Evolutionary conservation across 1,140 invertebrate species (phyloP), one percentile per base, ranked within the genome.

Genomic region (Heliothis subflexa): DNA sequence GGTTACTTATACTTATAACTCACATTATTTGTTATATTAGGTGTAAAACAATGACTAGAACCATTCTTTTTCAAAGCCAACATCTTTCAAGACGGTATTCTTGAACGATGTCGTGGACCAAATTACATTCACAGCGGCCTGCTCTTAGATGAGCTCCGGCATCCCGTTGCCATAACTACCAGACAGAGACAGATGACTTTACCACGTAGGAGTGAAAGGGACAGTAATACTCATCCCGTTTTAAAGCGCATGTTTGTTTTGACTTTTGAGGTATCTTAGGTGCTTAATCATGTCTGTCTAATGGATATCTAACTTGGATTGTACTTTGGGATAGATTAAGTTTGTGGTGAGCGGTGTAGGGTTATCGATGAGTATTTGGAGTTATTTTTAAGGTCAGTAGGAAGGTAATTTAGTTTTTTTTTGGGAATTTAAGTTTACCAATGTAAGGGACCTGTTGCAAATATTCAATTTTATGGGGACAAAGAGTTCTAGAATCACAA

Each of bases 181-280:
- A 52, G 66, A 70, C 47, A 70, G 66, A 70, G 66, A 70, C 12
- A 70, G 21, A n/a, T 70, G 14, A 70, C 16, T 28, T 21, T 13
- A 25, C 9, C 1, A 52, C 13, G 21, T 52, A n/a, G 25, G 66
- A 70, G 47, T 3, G 7, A 70, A 70, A 14, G 66, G 18, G 47
- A 70, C 13, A 25, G 47, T n/a, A 18, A 52, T 70, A 70, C 11
- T 3, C 47, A 25, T 70, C 47, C 66, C 21, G 47, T 49, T 28
- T 52, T 52, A 28, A 28, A 52, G 47, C 45, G 21, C 61, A 18
- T 62, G 33, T 62, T 62, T 62, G 66, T 50, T 50, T 50, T 70
- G 66, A 70, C 18, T 50, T 50, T 50, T 70, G 66, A 70, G 21
- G 66, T 28, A 70, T 70, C 47, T 70, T 52, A 5, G 18, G 66